Evolutionary conservation across 2,113 vertebrate genomes (phyloP), one percentile per base, ranked within the genome.

Genomic region (Ciconia boyciana): DNA sequence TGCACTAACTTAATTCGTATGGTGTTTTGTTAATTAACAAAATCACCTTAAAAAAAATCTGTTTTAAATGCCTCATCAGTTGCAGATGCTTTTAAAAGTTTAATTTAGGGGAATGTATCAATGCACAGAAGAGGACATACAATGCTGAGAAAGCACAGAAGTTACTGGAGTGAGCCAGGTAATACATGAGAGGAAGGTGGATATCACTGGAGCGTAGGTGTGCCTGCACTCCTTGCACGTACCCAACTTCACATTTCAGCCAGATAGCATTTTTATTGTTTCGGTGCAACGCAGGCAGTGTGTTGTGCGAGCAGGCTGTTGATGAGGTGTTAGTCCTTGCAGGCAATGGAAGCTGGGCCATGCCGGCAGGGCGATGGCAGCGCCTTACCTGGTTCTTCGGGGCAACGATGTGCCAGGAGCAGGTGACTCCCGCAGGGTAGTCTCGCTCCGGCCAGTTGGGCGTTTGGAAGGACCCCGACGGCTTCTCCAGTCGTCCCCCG

Each of bases 391-490:
- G 99, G 97, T 99, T 99, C 97, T 99, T 99, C 0, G 99, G 99
- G 49, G 99, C 99, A 10, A 99, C 95, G 51, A 99, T 99, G 96
- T 99, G 99, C 99, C 99, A 99, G 62, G 99, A 98, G 68, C 99
- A 99, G 69, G 98, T 99, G 92, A 99, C 99, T 24, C 99, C 99
- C 2, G 99, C 99, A 13, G 99, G 99, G 90, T 99, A 99, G 97
- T 99, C 99, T 76, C 99, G 98, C 62, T 99, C 99, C 0, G 99
- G 99, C 99, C 99, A 99, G 98, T 99, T 99, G 61, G 99, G 99
- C 0, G 99, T 99, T 97, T 99, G 98, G 93, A 99, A 99, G 82
- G 98, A 98, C 43, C 99, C 99, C 0, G 98, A 96, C 1, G 99
- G 98, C 93, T 99, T 99, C 82, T 99, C 98, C 95, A 99, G 95